Evolutionary conservation across 2,888 invertebrate genomes (phyloP).

Genomic region (Dorcus parallelipipedus): DNA sequence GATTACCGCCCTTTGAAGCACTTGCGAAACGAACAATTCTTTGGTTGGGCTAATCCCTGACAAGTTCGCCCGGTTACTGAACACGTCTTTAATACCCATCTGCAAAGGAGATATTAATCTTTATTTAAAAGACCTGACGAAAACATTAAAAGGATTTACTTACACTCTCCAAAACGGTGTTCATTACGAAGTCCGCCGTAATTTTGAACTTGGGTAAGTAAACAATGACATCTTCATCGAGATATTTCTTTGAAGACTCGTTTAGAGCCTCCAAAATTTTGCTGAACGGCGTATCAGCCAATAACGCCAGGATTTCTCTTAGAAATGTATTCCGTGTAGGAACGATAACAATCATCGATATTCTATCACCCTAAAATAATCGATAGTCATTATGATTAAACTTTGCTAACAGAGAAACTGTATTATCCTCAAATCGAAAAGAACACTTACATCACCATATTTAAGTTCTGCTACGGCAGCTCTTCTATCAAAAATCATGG

Average conservation of each 20-base stretch:
- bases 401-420: not conserved
- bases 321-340: slow-evolving; percentile 57
- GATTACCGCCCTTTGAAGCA: slow-evolving; percentile 70
- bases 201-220: slow-evolving; percentile 62
- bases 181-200: slow-evolving; percentile 59
- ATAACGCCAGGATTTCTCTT: slow-evolving; percentile 52
- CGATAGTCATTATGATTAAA: not conserved
- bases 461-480: slow-evolving; percentile 65
- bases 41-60: slow-evolving; percentile 54
- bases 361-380: slow-evolving; percentile 50
- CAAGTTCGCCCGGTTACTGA: slow-evolving; percentile 58
- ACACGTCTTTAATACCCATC: slow-evolving; percentile 68
- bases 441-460: slow-evolving; percentile 55
- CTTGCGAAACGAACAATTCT: slow-evolving; percentile 57
- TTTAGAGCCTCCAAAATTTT: slow-evolving; percentile 53
- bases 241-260: slow-evolving; percentile 50
- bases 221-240: slow-evolving; percentile 60
- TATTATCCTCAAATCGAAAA: not conserved
- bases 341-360: slow-evolving; percentile 64
- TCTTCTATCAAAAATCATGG: slow-evolving; percentile 54
- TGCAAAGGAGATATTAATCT: slow-evolving; percentile 31
- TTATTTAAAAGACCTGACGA: too few species aligned
- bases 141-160: too few species aligned
- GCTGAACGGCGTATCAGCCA: slow-evolving; percentile 50
- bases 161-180: slow-evolving; percentile 54